These are phyloP conservation scores for Camelus bactrianus DNA, from an alignment of 2,113 vertebrate species.

Conservation along the genomic window DNA sequence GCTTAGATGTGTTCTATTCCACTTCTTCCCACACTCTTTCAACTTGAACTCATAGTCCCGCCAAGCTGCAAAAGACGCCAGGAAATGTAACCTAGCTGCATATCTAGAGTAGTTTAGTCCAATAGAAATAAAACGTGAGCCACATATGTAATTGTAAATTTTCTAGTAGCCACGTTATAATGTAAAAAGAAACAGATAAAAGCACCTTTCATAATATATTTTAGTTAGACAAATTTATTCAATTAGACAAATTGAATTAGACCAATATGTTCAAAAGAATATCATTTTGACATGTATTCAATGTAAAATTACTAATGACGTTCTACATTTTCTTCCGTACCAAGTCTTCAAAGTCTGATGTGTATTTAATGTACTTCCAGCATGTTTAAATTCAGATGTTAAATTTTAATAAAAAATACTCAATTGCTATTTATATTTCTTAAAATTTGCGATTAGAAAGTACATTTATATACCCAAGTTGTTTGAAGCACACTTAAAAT, in stretches of 20 bases:
- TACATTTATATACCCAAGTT: not conserved
- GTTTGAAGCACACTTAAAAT: not conserved
- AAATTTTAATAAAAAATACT: slow-evolving; percentile 17
- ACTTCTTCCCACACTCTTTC: not conserved
- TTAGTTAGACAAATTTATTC: not conserved
- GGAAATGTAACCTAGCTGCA: not conserved
- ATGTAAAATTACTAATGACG: not conserved
- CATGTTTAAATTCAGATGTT: not conserved
- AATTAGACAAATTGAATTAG: not conserved
- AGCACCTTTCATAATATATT: not conserved
- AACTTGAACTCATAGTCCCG: not conserved
- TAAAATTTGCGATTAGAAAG: not conserved
- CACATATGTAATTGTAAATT: not conserved
- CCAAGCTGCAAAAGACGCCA: not conserved
- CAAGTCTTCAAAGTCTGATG: not conserved
- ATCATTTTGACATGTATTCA: slow-evolving; percentile 19
- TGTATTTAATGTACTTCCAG: not conserved
- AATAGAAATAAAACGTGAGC: slow-evolving; percentile 37
- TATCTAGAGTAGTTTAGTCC: not conserved
- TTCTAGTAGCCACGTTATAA: slow-evolving; percentile 32
- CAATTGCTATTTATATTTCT: not conserved
- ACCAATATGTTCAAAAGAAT: not conserved
- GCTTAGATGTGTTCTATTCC: not conserved
- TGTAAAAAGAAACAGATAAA: not conserved
- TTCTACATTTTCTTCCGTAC: not conserved